Evolutionary conservation across 23 tunicate genomes (phyloP).

Genomic region (Botrylloides violaceus): DNA sequence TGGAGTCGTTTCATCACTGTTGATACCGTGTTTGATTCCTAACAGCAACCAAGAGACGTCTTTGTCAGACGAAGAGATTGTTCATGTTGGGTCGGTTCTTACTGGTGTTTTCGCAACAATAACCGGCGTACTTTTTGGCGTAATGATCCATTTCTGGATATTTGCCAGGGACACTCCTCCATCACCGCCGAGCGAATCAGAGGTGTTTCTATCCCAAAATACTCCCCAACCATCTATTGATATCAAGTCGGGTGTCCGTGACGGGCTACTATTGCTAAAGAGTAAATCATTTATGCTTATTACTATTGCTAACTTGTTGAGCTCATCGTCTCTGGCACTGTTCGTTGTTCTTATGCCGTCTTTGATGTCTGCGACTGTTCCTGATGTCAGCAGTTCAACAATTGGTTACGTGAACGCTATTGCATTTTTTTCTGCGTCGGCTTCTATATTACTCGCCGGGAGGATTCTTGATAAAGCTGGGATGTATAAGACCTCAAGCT

Average conservation of each 20-base stretch:
- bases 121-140: not conserved
- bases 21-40: not conserved
- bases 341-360: not conserved
- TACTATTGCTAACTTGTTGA: slow-evolving; percentile 1
- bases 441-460: not conserved
- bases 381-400: not conserved
- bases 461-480: slow-evolving; percentile 14
- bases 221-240: no score
- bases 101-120: not conserved
- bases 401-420: not conserved
- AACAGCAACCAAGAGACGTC: not conserved
- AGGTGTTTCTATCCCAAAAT: not conserved
- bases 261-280: no score
- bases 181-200: slow-evolving; percentile 11
- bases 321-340: not conserved
- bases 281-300: not conserved
- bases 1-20: not conserved
- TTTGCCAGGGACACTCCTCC: slow-evolving; percentile 13
- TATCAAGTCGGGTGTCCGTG: no score
- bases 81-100: not conserved
- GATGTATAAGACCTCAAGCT: not conserved
- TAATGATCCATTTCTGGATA: not conserved
- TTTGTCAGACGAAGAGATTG: not conserved
- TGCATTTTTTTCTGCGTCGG: not conserved
- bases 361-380: not conserved